phyloP scores from a whole-genome alignment of 1,140 invertebrate species.

The Batillaria attramentaria region DNA sequence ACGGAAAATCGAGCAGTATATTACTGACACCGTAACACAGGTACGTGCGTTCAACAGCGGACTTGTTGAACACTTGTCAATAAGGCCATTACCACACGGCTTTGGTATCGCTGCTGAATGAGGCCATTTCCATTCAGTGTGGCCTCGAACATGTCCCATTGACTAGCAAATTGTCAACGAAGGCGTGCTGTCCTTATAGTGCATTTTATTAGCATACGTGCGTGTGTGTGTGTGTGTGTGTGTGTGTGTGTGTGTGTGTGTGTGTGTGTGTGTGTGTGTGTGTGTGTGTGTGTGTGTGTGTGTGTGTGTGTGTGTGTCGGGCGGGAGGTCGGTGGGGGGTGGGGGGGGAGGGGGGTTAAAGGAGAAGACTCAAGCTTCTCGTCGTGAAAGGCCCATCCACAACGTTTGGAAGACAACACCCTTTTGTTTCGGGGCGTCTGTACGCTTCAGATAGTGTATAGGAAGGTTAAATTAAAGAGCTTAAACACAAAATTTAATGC shows the following conservation, averaged over 20 bases:
- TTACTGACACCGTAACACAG: too few relatives aligned
- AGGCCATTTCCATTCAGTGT: not conserved
- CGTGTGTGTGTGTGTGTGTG: not conserved
- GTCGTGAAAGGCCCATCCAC: not conserved
- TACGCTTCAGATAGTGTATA: not conserved
- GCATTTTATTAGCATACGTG: not conserved
- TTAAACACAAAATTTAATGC: too few relatives aligned
- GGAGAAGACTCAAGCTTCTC: not conserved
- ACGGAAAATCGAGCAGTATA: too few relatives aligned
- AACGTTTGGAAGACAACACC: not conserved
- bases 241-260: slow-evolving; percentile 2
- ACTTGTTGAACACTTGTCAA: not conserved
- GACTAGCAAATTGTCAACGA: not conserved
- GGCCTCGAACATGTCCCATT: not conserved
- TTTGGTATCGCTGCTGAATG: not conserved
- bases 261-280: slow-evolving; percentile 2
- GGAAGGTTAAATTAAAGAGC: too few relatives aligned
- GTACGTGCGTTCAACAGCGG: too few relatives aligned
- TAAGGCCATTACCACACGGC: not conserved
- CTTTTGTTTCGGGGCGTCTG: not conserved
- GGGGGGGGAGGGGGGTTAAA: not conserved
- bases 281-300: not conserved
- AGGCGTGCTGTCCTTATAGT: not conserved
- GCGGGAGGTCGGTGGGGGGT: too few relatives aligned
- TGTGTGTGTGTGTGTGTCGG: not conserved